Evolutionary conservation across 2,113 vertebrate species (phyloP), one percentile per base, ranked within the genome.

Genomic region (Tretioscincus oriximinensis): DNA sequence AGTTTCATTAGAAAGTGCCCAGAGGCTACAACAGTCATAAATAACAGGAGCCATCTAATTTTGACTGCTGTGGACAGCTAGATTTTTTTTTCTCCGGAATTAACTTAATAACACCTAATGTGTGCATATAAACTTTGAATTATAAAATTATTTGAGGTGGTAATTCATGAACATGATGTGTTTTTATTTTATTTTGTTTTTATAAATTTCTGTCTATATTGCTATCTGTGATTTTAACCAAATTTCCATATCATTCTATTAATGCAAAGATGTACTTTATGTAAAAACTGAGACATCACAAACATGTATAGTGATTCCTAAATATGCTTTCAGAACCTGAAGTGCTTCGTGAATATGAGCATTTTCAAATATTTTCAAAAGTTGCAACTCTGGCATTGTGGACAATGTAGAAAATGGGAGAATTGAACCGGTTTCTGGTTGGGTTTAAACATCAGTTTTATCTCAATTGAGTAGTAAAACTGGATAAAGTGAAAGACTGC

Each of bases 1-100:
- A 77, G 45, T 91, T 93, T 91, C 81, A 80, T 91, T 92, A 91
- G 77, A 20, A 83, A 88, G 73, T 82, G 69, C 79, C 90, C 88
- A 31, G 74, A 89, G 88, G 85, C 66, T 76, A 31, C 60, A 76
- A 87, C 76, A 90, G 75, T 88, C 28, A 84, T 89, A 89, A 92
- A 85, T 87, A 91, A 87, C 45, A 84, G 51, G 58, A 90, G 5
- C 45, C 29, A 0, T 78, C 81, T 88, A 70, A 78, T 88, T 89
- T 73, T 86, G 86, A 88, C 79, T 67, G 1, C 45, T 58, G 1
- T 84, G 81, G 67, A 91, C 82, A 87, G 77, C 84, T 74, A 61
- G 71, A 78, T 7, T 63, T 70, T 77, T 73, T 60, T 35, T 41
- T 41, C 35, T n/a, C 9, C 9, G 63, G 20, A 0, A 64, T 14